Evolutionary conservation across 2,888 invertebrate species (phyloP), one percentile per base, ranked within the genome.

Genomic region (Nasonia oneida): DNA sequence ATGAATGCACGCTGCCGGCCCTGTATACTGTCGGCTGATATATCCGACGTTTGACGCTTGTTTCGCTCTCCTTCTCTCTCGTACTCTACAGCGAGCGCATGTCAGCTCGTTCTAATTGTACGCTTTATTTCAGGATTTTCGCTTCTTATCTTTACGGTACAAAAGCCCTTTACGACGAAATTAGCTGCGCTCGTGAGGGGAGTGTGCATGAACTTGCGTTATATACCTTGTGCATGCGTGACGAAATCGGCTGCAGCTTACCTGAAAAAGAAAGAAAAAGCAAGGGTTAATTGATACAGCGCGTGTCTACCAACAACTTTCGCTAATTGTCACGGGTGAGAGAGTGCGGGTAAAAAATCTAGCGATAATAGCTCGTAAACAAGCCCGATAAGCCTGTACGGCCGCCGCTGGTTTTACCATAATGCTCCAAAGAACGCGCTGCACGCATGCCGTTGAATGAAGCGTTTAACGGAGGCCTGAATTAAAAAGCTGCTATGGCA

Each of bases 401-500:
- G 14, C n/a, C 18, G 5, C 23, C 42, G 23, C 73, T 39, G n/a
- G 73, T 47, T 73, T 39, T 42, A 39, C n/a, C 42, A 33, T 33
- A 67, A 67, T 33, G 14, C 67, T 29, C 33, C 12, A 29, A 67
- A 67, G 29, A 64, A 64, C 64, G 29, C 33, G 64, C 23, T 29
- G 33, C 33, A 67, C 29, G n/a, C 4, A 23, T 61, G 37, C 12
- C 12, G 53, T 4, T 47, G 42, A 77, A 64, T 42, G 61, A 29
- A 47, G 29, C 12, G 33, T 33, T 81, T 71, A 29, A 23, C 8
- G 14, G 33, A 29, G 53, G 53, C 42, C 6, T 47, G 10, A 67
- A 85, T 85, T 67, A 64, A 85, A 85, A 82, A 75, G 82, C 73
- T 73, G 71, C 70, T 81, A 29, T 29, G 85, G 53, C 74, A 57